These are phyloP conservation scores for Lagocephalus sceleratus DNA, from an alignment of 2,797 vertebrate species.

Conservation along the genomic window DNA sequence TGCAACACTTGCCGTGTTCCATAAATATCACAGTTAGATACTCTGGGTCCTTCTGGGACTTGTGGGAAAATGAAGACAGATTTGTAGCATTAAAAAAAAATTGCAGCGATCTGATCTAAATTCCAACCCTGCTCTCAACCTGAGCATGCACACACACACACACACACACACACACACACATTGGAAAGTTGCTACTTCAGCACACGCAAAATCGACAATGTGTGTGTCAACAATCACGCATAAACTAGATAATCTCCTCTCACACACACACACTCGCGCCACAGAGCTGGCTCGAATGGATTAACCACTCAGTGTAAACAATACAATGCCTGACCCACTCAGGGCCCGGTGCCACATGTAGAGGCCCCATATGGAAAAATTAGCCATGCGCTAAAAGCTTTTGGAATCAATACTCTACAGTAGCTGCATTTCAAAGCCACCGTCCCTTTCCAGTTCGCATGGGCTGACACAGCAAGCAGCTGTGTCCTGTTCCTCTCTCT, in stretches of 20 bases:
- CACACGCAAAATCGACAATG: slow-evolving; percentile 1
- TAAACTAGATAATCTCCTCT: slow-evolving; percentile 1
- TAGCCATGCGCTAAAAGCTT: slow-evolving; percentile 66
- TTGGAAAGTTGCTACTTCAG: background rate
- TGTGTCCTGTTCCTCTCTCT: slow-evolving; percentile 7
- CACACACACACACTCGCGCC: slow-evolving; percentile 5
- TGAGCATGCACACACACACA: too few species aligned
- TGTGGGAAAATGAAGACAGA: background rate
- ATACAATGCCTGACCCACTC: slow-evolving; percentile 46
- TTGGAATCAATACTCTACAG: slow-evolving; percentile 67
- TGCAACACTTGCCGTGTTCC: background rate
- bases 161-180: too few species aligned
- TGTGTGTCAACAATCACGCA: slow-evolving; percentile 11
- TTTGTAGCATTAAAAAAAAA: background rate
- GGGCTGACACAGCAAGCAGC: slow-evolving; percentile 43
- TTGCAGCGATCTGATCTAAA: background rate
- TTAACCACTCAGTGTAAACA: slow-evolving; percentile 54
- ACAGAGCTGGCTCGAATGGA: slow-evolving; percentile 37
- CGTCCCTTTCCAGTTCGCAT: slow-evolving; percentile 36
- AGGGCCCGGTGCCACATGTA: slow-evolving; percentile 40
- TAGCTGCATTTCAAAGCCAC: slow-evolving; percentile 50
- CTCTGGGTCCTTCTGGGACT: background rate
- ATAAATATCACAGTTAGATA: background rate
- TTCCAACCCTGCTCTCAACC: background rate
- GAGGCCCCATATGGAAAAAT: slow-evolving; percentile 63